Conservation (phyloP, 2,888 invertebrate species). For the Spialia ferax region DNA sequence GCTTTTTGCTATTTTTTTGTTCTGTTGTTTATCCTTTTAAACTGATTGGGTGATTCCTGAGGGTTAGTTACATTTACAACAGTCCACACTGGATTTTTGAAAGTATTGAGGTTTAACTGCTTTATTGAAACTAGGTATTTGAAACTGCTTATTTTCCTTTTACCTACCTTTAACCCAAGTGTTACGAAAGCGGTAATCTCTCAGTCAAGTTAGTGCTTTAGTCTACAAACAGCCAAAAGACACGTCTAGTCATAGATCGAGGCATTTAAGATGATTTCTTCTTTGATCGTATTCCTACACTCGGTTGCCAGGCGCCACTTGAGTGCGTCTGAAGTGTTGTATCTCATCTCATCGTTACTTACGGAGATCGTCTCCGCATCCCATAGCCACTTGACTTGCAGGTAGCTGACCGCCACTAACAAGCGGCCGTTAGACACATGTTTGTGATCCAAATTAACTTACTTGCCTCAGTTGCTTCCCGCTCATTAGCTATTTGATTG, state of each 20-base stretch:
- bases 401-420: constrained; percentile 50
- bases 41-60: too few relatives aligned
- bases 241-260: constrained; percentile 4
- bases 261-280: constrained; percentile 15
- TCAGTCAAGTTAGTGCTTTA: too few relatives aligned
- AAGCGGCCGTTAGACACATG: constrained; percentile 35
- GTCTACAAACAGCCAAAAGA: background rate
- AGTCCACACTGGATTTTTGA: too few relatives aligned
- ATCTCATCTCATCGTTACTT: constrained; percentile 24
- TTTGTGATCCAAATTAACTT: constrained; percentile 13
- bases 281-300: constrained; percentile 15
- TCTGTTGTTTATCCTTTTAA: too few relatives aligned
- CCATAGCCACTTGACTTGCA: constrained; percentile 47
- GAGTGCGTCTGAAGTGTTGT: constrained; percentile 39
- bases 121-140: too few relatives aligned
- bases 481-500: background rate
- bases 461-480: background rate
- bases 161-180: too few relatives aligned
- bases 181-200: too few relatives aligned
- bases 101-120: too few relatives aligned
- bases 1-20: background rate
- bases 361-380: constrained; percentile 28
- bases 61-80: too few relatives aligned
- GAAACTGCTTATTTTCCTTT: too few relatives aligned
- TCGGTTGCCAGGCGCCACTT: constrained; percentile 38